These are phyloP conservation scores for Myotis findleyi DNA, from an alignment of 2,797 vertebrate species.

Conservation along the genomic window DNA sequence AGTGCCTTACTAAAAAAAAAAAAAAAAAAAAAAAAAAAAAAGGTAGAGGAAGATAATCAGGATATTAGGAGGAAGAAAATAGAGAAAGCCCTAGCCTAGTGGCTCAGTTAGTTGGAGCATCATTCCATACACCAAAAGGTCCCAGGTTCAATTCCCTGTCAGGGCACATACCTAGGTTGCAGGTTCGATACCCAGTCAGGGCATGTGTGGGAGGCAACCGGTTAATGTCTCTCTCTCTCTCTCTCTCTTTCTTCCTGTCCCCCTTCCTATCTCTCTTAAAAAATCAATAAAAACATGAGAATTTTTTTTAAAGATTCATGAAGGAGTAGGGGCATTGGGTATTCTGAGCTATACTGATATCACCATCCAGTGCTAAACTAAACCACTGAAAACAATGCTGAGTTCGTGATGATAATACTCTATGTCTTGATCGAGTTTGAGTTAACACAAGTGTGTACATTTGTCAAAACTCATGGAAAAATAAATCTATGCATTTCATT, in stretches of 20 bases:
- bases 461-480: conserved; percentile 6
- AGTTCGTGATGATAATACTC: not conserved
- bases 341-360: not conserved
- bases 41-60: not conserved
- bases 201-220: too few relatives aligned
- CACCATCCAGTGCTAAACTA: not conserved
- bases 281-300: not conserved
- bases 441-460: not conserved
- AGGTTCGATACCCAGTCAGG: too few relatives aligned
- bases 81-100: not conserved
- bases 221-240: too few relatives aligned
- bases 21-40: too few relatives aligned
- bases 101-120: too few relatives aligned
- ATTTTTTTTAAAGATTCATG: not conserved
- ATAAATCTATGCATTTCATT: not conserved
- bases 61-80: not conserved
- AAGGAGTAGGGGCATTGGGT: too few relatives aligned
- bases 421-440: not conserved
- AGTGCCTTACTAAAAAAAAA: not conserved
- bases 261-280: too few relatives aligned
- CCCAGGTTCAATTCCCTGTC: too few relatives aligned
- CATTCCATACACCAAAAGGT: too few relatives aligned
- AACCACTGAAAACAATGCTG: not conserved
- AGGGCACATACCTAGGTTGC: too few relatives aligned
- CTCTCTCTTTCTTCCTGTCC: too few relatives aligned